Conservation (phyloP, 2,888 invertebrate species). For the Tuta absoluta region DNA sequence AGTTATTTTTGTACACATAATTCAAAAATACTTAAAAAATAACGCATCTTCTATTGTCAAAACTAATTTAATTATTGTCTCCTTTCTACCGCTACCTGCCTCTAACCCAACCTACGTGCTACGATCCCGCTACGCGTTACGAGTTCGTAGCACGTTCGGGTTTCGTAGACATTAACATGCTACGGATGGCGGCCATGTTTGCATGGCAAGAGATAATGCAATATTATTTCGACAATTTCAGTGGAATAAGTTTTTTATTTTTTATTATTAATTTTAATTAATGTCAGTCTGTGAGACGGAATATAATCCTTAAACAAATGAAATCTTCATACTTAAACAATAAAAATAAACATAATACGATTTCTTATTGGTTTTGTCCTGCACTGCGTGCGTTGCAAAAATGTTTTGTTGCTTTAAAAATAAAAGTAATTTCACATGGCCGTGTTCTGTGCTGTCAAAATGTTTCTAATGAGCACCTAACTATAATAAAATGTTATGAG, state of each 20-base stretch:
- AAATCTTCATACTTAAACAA: not conserved
- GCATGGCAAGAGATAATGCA: constrained; percentile 4
- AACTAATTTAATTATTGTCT: too few relatives aligned
- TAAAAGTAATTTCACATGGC: too few relatives aligned
- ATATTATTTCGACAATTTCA: not conserved
- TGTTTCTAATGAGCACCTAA: too few relatives aligned
- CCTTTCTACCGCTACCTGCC: not conserved
- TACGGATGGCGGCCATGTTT: constrained; percentile 3
- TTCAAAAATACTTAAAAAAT: too few relatives aligned
- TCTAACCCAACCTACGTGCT: constrained; percentile 3
- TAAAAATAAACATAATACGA: not conserved
- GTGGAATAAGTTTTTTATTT: not conserved
- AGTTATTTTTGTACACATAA: too few relatives aligned
- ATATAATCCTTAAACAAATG: too few relatives aligned
- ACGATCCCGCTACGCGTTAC: constrained; percentile 12
- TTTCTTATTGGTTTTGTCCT: not conserved
- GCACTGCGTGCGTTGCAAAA: not conserved
- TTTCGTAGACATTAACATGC: constrained; percentile 22
- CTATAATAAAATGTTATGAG: too few relatives aligned
- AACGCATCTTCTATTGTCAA: too few relatives aligned
- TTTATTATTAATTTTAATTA: not conserved
- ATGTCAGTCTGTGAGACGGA: too few relatives aligned
- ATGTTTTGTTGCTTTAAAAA: too few relatives aligned
- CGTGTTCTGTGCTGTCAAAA: too few relatives aligned
- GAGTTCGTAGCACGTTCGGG: constrained; percentile 5